Evolutionary conservation across 2,113 vertebrate genomes (phyloP), one percentile per base, ranked within the genome.

Genomic region (Ophthalmolycus amberensis): DNA sequence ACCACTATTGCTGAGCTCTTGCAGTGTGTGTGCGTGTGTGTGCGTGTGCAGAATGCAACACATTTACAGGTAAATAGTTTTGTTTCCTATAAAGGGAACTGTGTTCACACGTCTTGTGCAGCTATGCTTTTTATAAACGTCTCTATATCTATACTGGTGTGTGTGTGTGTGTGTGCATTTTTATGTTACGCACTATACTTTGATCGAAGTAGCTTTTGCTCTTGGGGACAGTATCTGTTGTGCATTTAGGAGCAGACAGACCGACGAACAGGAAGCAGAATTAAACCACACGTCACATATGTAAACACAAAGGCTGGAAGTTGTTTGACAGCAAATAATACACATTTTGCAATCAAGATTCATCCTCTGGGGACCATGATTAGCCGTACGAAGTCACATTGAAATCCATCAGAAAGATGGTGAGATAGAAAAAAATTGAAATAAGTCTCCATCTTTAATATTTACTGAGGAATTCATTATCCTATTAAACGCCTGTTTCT

Each of bases 251-350:
- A 52, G 54, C 60, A 27, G 52, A 71, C 9, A n/a, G 44, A 10
- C 7, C 12, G 27, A 16, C 2, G 2, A n/a, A 75, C 82, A 85
- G 82, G 79, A 87, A 80, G 69, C 40, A 63, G 46, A 87, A 60
- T 62, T 44, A 18, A 85, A 85, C 64, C 68, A 84, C 70, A 78
- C 0, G 12, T 71, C 70, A 78, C 0, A 11, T 71, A 18, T 20
- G 38, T 44, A 27, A 72, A 68, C 71, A 65, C 58, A 70, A 52
- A 16, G 37, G 11, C 22, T 42, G 38, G 32, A 60, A 14, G 68
- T 22, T 32, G 34, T 52, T 34, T 62, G 25, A 67, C 25, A 72
- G 42, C 48, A 62, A 50, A 50, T 29, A 34, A 69, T 3, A 48
- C 7, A 32, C 54, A 48, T 71, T n/a, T 37, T 70, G 5, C 6